These are phyloP conservation scores for Pelmatolapia mariae DNA, from an alignment of 2,113 vertebrate genomes.

Conservation along the genomic window DNA sequence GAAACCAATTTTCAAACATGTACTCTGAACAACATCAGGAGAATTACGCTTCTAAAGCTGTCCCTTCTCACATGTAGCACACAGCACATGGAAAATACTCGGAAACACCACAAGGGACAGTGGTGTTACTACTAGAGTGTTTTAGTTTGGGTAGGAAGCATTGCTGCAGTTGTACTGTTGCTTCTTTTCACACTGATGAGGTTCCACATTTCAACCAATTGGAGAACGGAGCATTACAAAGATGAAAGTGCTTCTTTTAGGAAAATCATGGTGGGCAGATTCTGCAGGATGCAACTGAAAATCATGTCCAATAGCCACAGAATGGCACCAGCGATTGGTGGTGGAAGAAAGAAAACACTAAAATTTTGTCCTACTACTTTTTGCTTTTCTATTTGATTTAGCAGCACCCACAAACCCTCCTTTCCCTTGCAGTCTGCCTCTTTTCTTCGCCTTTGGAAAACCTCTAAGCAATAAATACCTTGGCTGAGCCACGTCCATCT, in stretches of 20 bases:
- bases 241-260: not conserved
- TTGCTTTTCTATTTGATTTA: not conserved
- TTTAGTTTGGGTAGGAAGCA: not conserved
- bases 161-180: not conserved
- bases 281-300: not conserved
- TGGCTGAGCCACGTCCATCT: not conserved
- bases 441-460: not conserved
- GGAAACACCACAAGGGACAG: not conserved
- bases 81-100: not conserved
- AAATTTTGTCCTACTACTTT: not conserved
- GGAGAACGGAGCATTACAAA: not conserved
- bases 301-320: not conserved
- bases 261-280: not conserved
- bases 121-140: not conserved
- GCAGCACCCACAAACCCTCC: not conserved
- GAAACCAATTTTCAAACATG: not conserved
- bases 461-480: not conserved
- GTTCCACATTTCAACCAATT: not conserved
- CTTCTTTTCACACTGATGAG: not conserved
- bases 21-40: not conserved
- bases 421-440: not conserved
- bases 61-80: not conserved
- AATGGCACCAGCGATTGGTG: not conserved
- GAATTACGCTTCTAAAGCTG: not conserved
- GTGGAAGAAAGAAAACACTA: not conserved